A percentile compares a stretch with the other conserved stretches of the same genome.
Conservation (phyloP, 2,888 invertebrate genomes). For the Polydrusus tereticollis region DNA sequence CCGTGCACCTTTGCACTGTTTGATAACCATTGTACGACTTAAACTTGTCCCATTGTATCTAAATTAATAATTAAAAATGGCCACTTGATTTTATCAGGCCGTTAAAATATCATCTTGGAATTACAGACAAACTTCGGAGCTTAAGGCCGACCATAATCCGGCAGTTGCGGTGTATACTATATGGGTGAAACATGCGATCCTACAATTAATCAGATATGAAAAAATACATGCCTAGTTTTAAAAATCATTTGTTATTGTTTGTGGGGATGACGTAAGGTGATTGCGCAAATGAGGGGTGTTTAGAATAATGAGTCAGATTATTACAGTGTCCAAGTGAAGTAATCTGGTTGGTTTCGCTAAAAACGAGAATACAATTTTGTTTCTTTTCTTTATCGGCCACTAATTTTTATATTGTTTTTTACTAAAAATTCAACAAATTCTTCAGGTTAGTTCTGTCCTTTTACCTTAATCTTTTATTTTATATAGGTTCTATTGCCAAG, state of each 20-base stretch:
- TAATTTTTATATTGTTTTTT: no score
- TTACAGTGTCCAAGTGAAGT: no score
- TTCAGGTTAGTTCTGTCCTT: no score
- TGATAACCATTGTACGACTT: slow-evolving; percentile 33
- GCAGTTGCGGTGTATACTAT: slow-evolving; percentile 18
- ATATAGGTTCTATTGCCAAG: no score
- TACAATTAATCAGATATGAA: slow-evolving; percentile 60
- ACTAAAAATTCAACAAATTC: no score
- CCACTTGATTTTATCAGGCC: slow-evolving; percentile 39
- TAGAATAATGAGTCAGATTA: no score
- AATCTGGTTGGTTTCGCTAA: no score
- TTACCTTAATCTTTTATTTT: no score
- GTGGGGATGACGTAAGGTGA: background rate
- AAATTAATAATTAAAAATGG: slow-evolving; percentile 44
- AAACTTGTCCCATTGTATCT: slow-evolving; percentile 44
- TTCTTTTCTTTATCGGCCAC: no score
- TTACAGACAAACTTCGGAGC: slow-evolving; percentile 43
- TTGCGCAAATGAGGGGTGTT: no score
- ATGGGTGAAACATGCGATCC: slow-evolving; percentile 58
- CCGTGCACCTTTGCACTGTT: slow-evolving; percentile 30
- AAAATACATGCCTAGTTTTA: slow-evolving; percentile 55
- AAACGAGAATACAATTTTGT: no score
- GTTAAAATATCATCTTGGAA: slow-evolving; percentile 42
- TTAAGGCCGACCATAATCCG: slow-evolving; percentile 40
- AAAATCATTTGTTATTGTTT: slow-evolving; percentile 42